These are phyloP conservation scores for Saguinus midas DNA, from an alignment of 2,113 vertebrate genomes.

Conservation along the genomic window DNA sequence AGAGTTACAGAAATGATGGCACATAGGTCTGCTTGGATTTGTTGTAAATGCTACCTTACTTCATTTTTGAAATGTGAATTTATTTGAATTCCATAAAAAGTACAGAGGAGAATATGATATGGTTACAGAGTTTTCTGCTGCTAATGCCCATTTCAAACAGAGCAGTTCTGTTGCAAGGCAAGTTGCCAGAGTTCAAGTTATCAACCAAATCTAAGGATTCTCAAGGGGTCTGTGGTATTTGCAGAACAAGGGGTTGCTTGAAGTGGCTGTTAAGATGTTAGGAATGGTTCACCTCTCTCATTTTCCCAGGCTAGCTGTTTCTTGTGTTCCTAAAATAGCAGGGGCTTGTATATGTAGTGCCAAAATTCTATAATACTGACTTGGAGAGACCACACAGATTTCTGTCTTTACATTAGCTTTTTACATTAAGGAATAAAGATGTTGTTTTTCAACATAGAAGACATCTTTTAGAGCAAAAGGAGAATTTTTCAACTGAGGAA, in stretches of 20 bases:
- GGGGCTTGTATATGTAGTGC: neutral
- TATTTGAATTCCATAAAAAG: constrained; percentile 43
- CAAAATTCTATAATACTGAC: neutral
- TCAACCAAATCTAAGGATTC: constrained; percentile 46
- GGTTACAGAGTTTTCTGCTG: constrained; percentile 53
- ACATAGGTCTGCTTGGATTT: neutral
- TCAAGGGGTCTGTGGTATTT: constrained; percentile 58
- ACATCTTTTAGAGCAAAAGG: neutral
- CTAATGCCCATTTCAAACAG: constrained; percentile 52
- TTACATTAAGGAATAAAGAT: neutral
- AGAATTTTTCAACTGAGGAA: neutral
- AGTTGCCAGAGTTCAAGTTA: constrained; percentile 8
- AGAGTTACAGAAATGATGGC: neutral
- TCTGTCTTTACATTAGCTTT: neutral
- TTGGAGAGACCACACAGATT: constrained; percentile 1
- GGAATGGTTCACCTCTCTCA: constrained; percentile 65
- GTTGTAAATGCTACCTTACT: constrained; percentile 30
- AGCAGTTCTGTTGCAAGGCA: constrained; percentile 62
- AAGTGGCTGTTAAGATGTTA: constrained; percentile 61
- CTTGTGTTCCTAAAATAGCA: constrained; percentile 35
- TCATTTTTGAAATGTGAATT: constrained; percentile 49
- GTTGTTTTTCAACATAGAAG: constrained; percentile 17
- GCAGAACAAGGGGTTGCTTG: constrained; percentile 60
- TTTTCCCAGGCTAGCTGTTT: constrained; percentile 65
- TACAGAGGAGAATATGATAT: constrained; percentile 39